These are phyloP conservation scores for Leucoraja erinaceus DNA, from an alignment of 2,113 vertebrate genomes.

Conservation along the genomic window DNA sequence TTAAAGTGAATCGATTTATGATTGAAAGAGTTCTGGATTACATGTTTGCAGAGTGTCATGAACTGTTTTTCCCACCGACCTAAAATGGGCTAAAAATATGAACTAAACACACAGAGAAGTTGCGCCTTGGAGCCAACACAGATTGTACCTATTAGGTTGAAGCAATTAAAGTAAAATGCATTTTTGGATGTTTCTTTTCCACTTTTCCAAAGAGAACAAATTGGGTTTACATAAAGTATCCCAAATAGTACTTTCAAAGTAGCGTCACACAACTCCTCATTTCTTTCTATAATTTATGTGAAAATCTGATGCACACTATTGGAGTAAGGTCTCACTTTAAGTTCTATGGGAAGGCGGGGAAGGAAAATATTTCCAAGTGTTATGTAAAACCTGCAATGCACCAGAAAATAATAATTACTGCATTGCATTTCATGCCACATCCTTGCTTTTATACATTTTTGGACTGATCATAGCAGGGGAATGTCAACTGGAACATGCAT, in stretches of 20 bases:
- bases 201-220: background rate
- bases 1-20: slow-evolving; percentile 60
- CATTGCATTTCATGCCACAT: slow-evolving; percentile 72
- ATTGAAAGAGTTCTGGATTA: slow-evolving; percentile 52
- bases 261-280: background rate
- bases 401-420: slow-evolving; percentile 84
- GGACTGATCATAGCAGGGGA: background rate
- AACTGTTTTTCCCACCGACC: slow-evolving; percentile 55
- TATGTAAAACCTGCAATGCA: slow-evolving; percentile 83
- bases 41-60: slow-evolving; percentile 54
- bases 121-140: slow-evolving; percentile 48
- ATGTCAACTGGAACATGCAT: background rate
- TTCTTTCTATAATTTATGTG: background rate
- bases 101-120: slow-evolving; percentile 44
- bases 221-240: background rate
- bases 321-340: background rate
- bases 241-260: background rate
- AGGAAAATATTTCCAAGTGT: slow-evolving; percentile 98
- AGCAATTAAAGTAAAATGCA: slow-evolving; percentile 64
- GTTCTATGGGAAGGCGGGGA: slow-evolving; percentile 57
- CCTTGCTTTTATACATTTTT: background rate
- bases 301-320: background rate
- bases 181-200: slow-evolving; percentile 47
- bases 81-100: slow-evolving; percentile 45
- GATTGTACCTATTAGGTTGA: slow-evolving; percentile 69